phyloP scores from a whole-genome alignment of 2,797 vertebrate genomes.

The Anableps anableps region DNA sequence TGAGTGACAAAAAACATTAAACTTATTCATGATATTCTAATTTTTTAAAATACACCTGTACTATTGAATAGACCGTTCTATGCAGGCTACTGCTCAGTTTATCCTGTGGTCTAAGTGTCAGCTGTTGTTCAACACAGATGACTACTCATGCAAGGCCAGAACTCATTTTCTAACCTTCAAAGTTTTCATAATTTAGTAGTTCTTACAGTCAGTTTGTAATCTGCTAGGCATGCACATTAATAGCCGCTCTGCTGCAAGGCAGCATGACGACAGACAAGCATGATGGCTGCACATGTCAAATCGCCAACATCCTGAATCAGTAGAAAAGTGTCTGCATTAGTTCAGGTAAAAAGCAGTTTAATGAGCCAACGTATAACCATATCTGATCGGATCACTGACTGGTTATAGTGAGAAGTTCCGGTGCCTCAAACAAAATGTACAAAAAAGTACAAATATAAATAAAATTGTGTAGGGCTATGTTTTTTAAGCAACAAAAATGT shows the following conservation, averaged over 20 bases:
- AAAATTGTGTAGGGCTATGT: not conserved
- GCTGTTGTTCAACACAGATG: slow-evolving; percentile 1
- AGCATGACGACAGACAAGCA: not conserved
- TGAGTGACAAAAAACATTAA: not conserved
- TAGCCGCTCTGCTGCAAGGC: not conserved
- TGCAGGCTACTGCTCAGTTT: not conserved
- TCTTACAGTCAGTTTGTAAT: not conserved
- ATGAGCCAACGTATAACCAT: not conserved
- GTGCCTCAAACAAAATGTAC: not conserved
- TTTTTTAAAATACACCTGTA: not conserved
- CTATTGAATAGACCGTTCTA: not conserved
- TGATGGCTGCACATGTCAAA: not conserved
- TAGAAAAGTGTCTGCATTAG: not conserved
- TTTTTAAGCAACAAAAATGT: not conserved
- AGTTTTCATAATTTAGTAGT: not conserved
- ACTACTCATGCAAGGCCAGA: not conserved
- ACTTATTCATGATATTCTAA: too few species aligned
- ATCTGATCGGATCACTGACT: not conserved
- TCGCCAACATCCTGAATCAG: not conserved
- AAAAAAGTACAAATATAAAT: not conserved
- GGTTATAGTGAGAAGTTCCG: not conserved
- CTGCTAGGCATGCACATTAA: not conserved
- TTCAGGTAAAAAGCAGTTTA: not conserved
- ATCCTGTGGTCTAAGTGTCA: not conserved
- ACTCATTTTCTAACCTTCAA: slow-evolving; percentile 1